Base-by-base conservation (phyloP, 2,888 invertebrate genomes). In the Drosophila austrosaltans region DNA sequence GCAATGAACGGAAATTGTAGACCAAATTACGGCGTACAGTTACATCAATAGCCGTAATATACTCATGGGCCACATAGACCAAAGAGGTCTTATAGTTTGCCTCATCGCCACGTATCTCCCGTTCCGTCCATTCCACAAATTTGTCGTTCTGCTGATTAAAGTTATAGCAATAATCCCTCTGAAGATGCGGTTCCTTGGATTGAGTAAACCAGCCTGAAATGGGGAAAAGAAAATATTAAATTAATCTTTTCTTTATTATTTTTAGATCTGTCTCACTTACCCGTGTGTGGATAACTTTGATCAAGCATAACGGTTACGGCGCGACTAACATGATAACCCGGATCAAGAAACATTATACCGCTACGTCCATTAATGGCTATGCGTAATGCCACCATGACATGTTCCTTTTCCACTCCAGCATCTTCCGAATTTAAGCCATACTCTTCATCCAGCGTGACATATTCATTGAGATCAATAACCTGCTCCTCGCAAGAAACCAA, bases 401-500 rank as follows among this genome's bases (percentile, higher is more conserved):
- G 98, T 91, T 98, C 98, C 92, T 97, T 98, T 92, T 97, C 97
- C 44, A 95, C 94, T 69, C 89, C 91, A 5, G 92, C 91, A 68
- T 92, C 87, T 0, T 91, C 90, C 16, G 92, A 91, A 56, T 91
- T 92, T 57, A 93, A 84, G 44, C 94, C 94, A 72, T 93, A 92
- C 66, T 93, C 93, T 76, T 94, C 94, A 78, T 91, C 92, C 65
- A 90, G 75, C 60, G 94, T 94, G 61, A 94, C 93, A 75, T 96
- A 96, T 76, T 93, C 93, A 57, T 93, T 93, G 65, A 94, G 93
- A 56, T 93, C 93, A 79, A 94, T 94, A 72, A 96, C 95, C 72
- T 96, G 96, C 93, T 98, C 98, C 93, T 98, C 98, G 90, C 97
- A 98, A 12, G 98, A 98, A 60, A 96, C 96, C 82, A 98, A 93